Percentiles rank a stretch among this genome's conserved stretches.
Conservation (phyloP, 1,140 invertebrate genomes). For the Hyles euphorbiae region DNA sequence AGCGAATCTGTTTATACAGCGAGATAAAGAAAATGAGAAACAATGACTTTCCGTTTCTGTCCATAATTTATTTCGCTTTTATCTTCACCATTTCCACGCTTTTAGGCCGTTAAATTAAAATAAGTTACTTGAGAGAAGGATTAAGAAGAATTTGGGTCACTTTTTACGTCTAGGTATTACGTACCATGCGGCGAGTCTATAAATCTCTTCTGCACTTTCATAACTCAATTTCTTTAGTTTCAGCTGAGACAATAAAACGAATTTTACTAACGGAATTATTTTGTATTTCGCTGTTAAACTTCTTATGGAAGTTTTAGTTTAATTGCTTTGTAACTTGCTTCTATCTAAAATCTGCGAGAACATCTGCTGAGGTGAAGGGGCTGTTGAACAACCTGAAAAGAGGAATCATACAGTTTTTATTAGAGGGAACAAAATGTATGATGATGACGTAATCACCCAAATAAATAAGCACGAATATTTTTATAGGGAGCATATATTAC, state of each 20-base stretch:
- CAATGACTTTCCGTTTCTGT: constrained; percentile 9
- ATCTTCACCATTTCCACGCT: constrained; percentile 19
- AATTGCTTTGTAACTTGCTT: neutral
- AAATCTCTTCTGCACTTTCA: constrained; percentile 33
- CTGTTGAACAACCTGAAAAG: too few species aligned
- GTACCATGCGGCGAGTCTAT: constrained; percentile 31
- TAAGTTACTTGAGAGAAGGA: constrained; percentile 23
- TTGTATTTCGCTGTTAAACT: constrained; percentile 11
- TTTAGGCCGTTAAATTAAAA: constrained; percentile 20
- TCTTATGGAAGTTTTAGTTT: constrained; percentile 8
- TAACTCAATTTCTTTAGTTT: constrained; percentile 36
- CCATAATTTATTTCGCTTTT: constrained; percentile 24
- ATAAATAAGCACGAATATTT: too few species aligned
- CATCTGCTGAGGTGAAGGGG: too few species aligned
- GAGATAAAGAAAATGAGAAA: constrained; percentile 17
- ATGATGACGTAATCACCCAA: too few species aligned
- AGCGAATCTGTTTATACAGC: constrained; percentile 8
- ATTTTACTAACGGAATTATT: constrained; percentile 10
- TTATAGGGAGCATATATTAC: too few species aligned
- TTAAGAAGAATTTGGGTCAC: constrained; percentile 25
- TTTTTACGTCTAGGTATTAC: constrained; percentile 16
- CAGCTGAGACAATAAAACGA: constrained; percentile 25
- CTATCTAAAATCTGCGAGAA: constrained; percentile 9
- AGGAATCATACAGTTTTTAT: too few species aligned
- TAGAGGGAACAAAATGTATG: too few species aligned